Conservation (phyloP, 2,888 invertebrate species). For the Euplagia quadripunctaria region DNA sequence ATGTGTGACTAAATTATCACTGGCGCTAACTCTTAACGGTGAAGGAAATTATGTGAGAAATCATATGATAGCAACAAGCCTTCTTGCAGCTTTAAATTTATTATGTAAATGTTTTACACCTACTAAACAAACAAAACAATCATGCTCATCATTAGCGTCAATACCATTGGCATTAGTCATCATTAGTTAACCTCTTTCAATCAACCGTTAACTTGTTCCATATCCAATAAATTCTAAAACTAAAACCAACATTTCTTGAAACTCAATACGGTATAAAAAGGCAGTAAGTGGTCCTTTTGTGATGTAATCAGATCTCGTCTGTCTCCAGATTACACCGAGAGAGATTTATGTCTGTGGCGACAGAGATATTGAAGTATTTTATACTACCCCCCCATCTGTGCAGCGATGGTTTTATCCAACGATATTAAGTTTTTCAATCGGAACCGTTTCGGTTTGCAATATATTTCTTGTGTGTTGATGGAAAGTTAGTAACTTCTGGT, state of each 20-base stretch:
- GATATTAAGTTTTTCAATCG: conserved; percentile 38
- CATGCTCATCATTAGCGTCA: not conserved
- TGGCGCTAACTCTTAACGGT: too few relatives aligned
- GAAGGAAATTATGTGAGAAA: too few relatives aligned
- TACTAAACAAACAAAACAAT: not conserved
- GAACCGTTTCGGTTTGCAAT: conserved; percentile 12
- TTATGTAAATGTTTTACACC: not conserved
- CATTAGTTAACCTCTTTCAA: not conserved
- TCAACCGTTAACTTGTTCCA: not conserved
- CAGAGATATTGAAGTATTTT: conserved; percentile 51
- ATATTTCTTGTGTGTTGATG: conserved; percentile 11
- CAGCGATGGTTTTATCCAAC: conserved; percentile 26
- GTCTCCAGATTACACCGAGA: conserved; percentile 47
- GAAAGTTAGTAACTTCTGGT: conserved; percentile 7
- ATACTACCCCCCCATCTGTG: conserved; percentile 42
- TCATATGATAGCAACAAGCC: too few relatives aligned
- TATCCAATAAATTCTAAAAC: not conserved
- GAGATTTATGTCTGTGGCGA: conserved; percentile 49
- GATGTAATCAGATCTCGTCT: conserved; percentile 49
- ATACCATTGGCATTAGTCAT: not conserved
- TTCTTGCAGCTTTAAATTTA: not conserved
- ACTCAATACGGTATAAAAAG: conserved; percentile 32
- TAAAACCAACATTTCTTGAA: conserved; percentile 11
- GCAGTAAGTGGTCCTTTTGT: conserved; percentile 35
- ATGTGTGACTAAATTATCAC: too few relatives aligned